Evolutionary conservation across 2,113 vertebrate species (phyloP), one percentile per base, ranked within the genome.

Genomic region (Mobula birostris): DNA sequence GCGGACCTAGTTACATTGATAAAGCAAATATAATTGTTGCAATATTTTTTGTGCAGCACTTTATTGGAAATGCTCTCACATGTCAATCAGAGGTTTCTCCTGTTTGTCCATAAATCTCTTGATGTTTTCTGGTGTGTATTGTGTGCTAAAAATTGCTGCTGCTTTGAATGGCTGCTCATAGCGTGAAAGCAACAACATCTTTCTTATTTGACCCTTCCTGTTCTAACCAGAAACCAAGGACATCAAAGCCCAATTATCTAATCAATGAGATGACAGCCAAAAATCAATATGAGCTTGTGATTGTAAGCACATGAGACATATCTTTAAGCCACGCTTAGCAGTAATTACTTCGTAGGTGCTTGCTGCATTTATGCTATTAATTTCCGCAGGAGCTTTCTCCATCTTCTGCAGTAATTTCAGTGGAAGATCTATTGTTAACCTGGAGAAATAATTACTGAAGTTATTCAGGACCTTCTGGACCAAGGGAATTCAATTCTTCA

Each of bases 181-280:
- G 83, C 56, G 63, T n/a, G 90, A 21, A 32, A 92, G 68, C 7
- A 48, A 70, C 56, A 91, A 72, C 17, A 92, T 24, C 90, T 27
- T 74, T 93, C 90, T 93, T 93, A 56, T 36, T 93, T 72, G 68
- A 74, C 68, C 66, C 19, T 74, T 74, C 68, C 72, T 74, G 32
- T 27, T 70, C 68, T 76, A 93, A 74, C 68, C 91, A 93, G 91
- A 93, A 72, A 93, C 91, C 70, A 90, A 90, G 63, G 85, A 90
- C 85, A 90, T 90, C 91, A 74, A 74, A 93, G 72, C 70, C 91
- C 36, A 74, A 93, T 93, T 93, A 93, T 93, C 68, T 76, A 93
- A 93, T 93, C 91, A 93, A 93, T 93, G 21, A 74, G 36, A 70
- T 27, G 91, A 93, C 91, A 93, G 70, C 7, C 70, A 74, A 93